phyloP scores from a whole-genome alignment of 2,797 vertebrate genomes.

The Melanogrammus aeglefinus region DNA sequence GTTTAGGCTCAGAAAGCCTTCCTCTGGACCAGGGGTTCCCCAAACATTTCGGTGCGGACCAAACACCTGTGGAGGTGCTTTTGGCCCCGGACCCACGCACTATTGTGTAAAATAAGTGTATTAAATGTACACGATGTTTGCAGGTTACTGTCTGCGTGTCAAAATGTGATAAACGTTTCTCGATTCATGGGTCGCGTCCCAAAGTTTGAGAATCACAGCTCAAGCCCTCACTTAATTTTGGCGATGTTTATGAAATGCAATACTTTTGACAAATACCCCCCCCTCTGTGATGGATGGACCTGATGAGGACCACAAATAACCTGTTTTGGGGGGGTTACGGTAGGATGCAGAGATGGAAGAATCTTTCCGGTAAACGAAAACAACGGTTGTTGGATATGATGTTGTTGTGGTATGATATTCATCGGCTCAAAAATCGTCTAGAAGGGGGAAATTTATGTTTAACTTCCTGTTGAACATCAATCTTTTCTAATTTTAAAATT shows the following conservation, averaged over 20 bases:
- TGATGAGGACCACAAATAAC: neutral
- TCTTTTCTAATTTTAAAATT: neutral
- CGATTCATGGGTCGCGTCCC: neutral
- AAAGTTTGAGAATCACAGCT: neutral
- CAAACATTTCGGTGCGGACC: slow-evolving; percentile 40
- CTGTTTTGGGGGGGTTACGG: neutral
- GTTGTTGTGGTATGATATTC: neutral
- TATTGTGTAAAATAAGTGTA: neutral
- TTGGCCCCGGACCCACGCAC: neutral
- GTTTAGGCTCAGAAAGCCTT: slow-evolving; percentile 68
- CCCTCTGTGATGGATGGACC: no score
- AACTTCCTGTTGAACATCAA: neutral
- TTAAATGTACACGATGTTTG: neutral
- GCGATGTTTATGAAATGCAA: neutral
- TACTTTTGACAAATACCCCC: neutral
- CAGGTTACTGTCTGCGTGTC: neutral
- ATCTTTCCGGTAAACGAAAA: neutral
- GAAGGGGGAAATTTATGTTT: neutral
- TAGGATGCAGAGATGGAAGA: neutral
- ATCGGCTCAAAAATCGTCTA: neutral
- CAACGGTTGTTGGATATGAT: neutral
- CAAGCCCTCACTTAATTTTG: neutral
- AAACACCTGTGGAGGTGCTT: neutral
- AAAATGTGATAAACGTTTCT: neutral
- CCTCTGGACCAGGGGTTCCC: slow-evolving; percentile 47